Evolutionary conservation across 2,797 vertebrate species (phyloP).

Genomic region (Florisuga fusca): DNA sequence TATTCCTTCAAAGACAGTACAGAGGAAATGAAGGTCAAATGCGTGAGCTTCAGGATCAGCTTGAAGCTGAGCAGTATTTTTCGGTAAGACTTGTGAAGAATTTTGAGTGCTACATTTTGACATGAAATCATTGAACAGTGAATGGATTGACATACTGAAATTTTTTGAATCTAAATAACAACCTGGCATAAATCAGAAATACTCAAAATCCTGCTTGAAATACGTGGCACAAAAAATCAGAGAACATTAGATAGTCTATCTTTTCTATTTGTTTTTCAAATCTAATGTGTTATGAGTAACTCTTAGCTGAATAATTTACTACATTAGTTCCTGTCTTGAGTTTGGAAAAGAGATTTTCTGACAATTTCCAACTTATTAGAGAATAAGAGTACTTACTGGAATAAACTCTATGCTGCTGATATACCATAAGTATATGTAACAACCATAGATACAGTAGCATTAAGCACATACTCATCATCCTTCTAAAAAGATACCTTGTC

Average conservation of each 20-base stretch:
- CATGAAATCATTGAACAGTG: not conserved
- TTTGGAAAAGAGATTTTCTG: not conserved
- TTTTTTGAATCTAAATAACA: not conserved
- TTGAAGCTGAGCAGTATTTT: conserved; percentile 99
- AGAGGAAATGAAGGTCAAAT: conserved; percentile 99
- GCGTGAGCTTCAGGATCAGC: conserved; percentile 98
- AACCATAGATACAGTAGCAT: not conserved
- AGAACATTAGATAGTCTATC: not conserved
- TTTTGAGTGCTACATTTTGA: not conserved
- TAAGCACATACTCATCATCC: not conserved
- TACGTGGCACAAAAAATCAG: not conserved
- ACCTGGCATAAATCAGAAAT: not conserved
- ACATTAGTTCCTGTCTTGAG: not conserved
- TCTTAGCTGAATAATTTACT: not conserved
- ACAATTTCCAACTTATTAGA: not conserved
- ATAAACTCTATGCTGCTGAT: not conserved
- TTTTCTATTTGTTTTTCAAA: not conserved
- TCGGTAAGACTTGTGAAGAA: conserved; percentile 85
- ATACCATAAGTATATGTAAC: not conserved
- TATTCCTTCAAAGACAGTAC: conserved; percentile 86
- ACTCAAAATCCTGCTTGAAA: not conserved
- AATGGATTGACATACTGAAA: not conserved
- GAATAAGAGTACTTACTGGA: not conserved
- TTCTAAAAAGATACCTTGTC: not conserved
- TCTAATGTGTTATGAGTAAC: not conserved